These are phyloP conservation scores for Cyphomyrus plagiostoma DNA, from an alignment of 2,113 vertebrate species.

Conservation along the genomic window DNA sequence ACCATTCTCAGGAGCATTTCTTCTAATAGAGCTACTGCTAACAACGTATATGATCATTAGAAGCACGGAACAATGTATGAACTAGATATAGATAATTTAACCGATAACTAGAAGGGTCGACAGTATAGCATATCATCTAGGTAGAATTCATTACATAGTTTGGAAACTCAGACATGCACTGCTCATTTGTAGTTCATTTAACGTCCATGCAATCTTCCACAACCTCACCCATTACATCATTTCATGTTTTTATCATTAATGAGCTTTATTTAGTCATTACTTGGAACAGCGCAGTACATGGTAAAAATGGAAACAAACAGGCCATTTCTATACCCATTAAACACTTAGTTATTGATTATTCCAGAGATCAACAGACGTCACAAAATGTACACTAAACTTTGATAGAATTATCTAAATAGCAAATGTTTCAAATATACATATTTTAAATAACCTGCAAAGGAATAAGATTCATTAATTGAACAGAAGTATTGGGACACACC, in stretches of 20 bases:
- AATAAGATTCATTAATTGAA: background rate
- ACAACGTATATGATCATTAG: background rate
- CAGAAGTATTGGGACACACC: background rate
- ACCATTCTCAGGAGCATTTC: background rate
- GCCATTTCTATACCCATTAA: background rate
- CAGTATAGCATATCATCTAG: background rate
- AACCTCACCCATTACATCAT: background rate
- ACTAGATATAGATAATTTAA: background rate
- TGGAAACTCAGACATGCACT: background rate
- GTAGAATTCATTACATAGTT: background rate
- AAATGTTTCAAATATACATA: background rate
- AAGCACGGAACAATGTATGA: background rate
- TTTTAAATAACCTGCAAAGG: background rate
- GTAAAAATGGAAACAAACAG: background rate
- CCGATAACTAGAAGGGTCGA: background rate
- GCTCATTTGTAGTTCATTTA: background rate
- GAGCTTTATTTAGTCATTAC: background rate
- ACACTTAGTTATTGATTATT: background rate
- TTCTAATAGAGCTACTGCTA: background rate
- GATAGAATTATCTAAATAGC: background rate
- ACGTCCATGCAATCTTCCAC: background rate
- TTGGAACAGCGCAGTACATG: background rate
- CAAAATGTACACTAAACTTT: background rate
- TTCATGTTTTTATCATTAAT: background rate
- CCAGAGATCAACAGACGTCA: background rate